These are phyloP conservation scores for Trichonephila clavata DNA, from an alignment of 1,140 invertebrate genomes.

Conservation along the genomic window DNA sequence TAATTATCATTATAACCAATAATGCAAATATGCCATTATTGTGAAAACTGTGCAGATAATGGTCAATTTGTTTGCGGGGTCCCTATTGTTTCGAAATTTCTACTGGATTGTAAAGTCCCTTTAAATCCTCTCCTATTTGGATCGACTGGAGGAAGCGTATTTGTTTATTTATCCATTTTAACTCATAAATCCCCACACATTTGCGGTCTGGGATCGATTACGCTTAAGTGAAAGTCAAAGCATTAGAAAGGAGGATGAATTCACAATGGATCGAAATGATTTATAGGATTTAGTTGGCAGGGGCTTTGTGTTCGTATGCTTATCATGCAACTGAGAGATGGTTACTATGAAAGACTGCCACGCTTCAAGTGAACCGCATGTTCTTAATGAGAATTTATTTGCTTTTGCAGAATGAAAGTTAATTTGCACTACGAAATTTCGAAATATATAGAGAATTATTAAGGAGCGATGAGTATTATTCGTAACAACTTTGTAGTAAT, in stretches of 20 bases:
- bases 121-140: background rate
- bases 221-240: constrained; percentile 57
- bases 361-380: background rate
- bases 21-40: background rate
- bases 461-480: too few species aligned
- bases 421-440: background rate
- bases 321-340: background rate
- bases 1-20: too few species aligned
- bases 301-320: constrained; percentile 19
- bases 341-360: background rate
- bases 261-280: constrained; percentile 31
- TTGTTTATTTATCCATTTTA: constrained; percentile 48
- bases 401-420: background rate
- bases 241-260: constrained; percentile 13
- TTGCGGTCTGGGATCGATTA: constrained; percentile 45
- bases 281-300: constrained; percentile 25
- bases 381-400: constrained; percentile 27
- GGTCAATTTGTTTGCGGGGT: background rate
- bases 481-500: too few species aligned
- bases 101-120: background rate
- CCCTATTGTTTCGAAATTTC: background rate
- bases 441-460: too few species aligned
- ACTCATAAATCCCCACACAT: constrained; percentile 50
- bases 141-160: background rate
- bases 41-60: background rate